phyloP scores from a whole-genome alignment of 2,113 vertebrate genomes.

The Embiotoca jacksoni region DNA sequence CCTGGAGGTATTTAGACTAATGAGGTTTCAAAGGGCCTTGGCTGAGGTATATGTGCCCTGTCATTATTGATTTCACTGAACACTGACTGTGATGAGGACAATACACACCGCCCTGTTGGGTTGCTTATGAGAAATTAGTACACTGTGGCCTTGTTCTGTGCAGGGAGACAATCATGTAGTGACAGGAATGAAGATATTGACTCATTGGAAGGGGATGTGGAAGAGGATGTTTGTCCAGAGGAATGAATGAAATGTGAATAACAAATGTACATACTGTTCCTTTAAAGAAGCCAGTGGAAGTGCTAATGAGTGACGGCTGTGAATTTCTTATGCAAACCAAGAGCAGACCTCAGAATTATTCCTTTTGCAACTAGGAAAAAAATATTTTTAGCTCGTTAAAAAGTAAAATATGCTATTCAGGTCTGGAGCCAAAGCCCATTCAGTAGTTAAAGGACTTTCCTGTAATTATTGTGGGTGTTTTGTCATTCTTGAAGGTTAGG shows the following conservation, averaged over 20 bases:
- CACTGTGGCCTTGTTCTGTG: conserved; percentile 56
- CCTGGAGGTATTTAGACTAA: conserved; percentile 84
- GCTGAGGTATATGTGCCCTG: conserved; percentile 78
- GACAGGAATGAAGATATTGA: conserved; percentile 46
- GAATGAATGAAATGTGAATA: conserved; percentile 22
- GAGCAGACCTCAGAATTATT: background rate
- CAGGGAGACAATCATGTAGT: conserved; percentile 31
- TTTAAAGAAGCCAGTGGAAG: background rate
- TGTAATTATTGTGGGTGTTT: too few relatives aligned
- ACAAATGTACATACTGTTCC: background rate
- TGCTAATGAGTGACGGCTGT: background rate
- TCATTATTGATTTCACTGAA: conserved; percentile 82
- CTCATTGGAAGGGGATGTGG: conserved; percentile 19
- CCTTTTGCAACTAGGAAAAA: too few relatives aligned
- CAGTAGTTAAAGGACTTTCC: too few relatives aligned
- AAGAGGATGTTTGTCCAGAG: conserved; percentile 34
- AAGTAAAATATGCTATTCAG: too few relatives aligned
- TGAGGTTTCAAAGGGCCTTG: conserved; percentile 73
- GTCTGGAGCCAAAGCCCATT: too few relatives aligned
- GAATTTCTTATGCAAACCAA: background rate
- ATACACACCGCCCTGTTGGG: conserved; percentile 61
- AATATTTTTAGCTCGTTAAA: too few relatives aligned
- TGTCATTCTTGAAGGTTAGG: too few relatives aligned
- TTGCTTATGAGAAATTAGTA: conserved; percentile 74
- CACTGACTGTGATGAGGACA: conserved; percentile 70